These are phyloP conservation scores for Oceanodroma tethys DNA, from an alignment of 2,113 vertebrate species.

Conservation along the genomic window DNA sequence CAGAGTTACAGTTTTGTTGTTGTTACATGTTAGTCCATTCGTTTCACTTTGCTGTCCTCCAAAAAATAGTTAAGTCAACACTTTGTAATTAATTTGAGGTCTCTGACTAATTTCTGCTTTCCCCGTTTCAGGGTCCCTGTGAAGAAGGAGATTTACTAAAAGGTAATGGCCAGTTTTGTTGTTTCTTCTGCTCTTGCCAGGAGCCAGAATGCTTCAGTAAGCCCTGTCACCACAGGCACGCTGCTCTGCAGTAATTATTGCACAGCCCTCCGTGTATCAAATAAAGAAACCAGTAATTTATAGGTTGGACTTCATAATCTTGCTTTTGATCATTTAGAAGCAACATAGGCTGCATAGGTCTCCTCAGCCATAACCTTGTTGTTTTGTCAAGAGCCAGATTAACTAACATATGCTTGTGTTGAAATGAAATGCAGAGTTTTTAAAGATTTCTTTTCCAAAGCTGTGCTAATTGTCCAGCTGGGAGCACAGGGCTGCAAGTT, in stretches of 20 bases:
- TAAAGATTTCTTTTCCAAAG: not conserved
- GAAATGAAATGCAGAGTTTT: not conserved
- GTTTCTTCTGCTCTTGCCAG: not conserved
- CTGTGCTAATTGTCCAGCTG: not conserved
- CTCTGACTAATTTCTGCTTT: constrained; percentile 22
- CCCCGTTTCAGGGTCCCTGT: not conserved
- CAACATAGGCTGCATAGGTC: not conserved
- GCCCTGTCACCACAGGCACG: not conserved
- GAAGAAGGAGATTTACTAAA: not conserved
- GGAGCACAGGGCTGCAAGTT: not conserved
- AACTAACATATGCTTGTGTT: not conserved
- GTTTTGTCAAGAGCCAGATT: not conserved
- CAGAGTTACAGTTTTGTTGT: not conserved
- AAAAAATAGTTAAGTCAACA: not conserved
- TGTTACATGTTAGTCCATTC: not conserved
- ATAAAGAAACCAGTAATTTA: not conserved
- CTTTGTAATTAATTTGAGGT: not conserved
- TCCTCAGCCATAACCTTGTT: not conserved
- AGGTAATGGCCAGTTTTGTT: not conserved
- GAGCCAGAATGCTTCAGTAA: constrained; percentile 5
- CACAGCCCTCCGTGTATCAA: not conserved
- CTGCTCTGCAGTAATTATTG: not conserved
- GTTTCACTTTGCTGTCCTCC: not conserved
- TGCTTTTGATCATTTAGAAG: not conserved
- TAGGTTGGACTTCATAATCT: not conserved